A percentile compares a stretch with the other conserved stretches of the same genome.
Conservation (phyloP, 2,113 vertebrate species). For the Piprites chloris region DNA sequence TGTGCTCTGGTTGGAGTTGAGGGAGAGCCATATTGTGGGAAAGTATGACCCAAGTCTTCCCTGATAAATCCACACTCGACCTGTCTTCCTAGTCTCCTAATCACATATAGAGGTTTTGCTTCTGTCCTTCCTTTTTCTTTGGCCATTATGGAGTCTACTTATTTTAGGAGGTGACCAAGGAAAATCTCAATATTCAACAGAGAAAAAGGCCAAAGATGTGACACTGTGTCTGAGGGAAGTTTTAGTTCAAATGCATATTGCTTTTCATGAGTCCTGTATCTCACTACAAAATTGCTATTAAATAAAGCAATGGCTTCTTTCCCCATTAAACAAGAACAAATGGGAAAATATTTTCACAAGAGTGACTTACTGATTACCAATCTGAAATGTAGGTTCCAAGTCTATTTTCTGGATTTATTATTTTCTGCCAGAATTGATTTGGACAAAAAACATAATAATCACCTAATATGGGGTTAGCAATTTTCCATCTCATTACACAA, state of each 20-base stretch:
- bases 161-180: background rate
- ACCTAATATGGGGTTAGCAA: conserved; percentile 48
- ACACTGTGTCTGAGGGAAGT: background rate
- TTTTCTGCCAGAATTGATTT: conserved; percentile 69
- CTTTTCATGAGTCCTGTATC: background rate
- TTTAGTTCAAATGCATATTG: background rate
- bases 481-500: conserved; percentile 69
- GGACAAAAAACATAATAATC: conserved; percentile 47
- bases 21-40: background rate
- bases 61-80: background rate
- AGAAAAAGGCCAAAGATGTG: background rate
- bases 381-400: background rate
- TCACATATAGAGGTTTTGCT: background rate
- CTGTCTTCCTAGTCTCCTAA: background rate
- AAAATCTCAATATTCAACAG: background rate
- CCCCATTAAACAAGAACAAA: conserved; percentile 9
- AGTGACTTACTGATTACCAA: conserved; percentile 33
- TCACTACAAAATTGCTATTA: background rate
- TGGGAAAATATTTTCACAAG: conserved; percentile 45
- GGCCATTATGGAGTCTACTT: background rate
- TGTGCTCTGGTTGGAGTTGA: background rate
- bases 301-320: conserved; percentile 7
- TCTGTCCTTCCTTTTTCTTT: background rate
- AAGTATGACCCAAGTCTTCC: background rate
- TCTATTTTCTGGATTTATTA: conserved; percentile 58